These are phyloP conservation scores for Heliocidaris tuberculata DNA, from an alignment of 35 echinoderm and acorn worm genomes.

Conservation along the genomic window DNA sequence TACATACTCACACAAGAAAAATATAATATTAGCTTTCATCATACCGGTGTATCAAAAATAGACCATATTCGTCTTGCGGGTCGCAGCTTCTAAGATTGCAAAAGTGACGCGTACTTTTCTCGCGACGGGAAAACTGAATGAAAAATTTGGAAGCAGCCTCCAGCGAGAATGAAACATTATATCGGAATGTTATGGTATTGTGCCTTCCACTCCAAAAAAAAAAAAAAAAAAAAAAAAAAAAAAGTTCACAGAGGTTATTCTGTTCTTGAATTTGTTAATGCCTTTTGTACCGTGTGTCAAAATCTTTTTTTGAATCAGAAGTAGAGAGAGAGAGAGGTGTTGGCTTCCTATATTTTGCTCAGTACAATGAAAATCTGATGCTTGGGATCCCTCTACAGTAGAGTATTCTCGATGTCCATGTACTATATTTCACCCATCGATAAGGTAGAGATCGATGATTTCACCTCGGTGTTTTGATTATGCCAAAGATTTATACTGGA, in stretches of 20 bases:
- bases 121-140: conserved; percentile 35
- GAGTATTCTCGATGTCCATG: too few relatives aligned
- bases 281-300: neutral
- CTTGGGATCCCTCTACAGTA: too few relatives aligned
- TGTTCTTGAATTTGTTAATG: conserved; percentile 3
- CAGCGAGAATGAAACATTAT: conserved; percentile 25
- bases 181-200: conserved; percentile 22
- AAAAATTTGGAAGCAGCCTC: neutral
- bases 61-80: neutral
- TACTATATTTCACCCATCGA: too few relatives aligned
- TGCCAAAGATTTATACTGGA: too few relatives aligned
- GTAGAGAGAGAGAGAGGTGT: neutral
- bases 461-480: too few relatives aligned
- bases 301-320: neutral
- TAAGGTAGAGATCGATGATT: too few relatives aligned
- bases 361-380: neutral
- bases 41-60: neutral
- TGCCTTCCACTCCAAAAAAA: neutral
- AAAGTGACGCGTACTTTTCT: conserved; percentile 22
- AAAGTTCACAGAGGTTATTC: conserved; percentile 11
- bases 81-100: neutral
- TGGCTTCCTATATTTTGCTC: neutral
- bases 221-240: neutral
- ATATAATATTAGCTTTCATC: too few relatives aligned
- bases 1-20: too few relatives aligned